phyloP scores from a whole-genome alignment of 2,797 vertebrate species.

The Triplophysa yarkandensis region DNA sequence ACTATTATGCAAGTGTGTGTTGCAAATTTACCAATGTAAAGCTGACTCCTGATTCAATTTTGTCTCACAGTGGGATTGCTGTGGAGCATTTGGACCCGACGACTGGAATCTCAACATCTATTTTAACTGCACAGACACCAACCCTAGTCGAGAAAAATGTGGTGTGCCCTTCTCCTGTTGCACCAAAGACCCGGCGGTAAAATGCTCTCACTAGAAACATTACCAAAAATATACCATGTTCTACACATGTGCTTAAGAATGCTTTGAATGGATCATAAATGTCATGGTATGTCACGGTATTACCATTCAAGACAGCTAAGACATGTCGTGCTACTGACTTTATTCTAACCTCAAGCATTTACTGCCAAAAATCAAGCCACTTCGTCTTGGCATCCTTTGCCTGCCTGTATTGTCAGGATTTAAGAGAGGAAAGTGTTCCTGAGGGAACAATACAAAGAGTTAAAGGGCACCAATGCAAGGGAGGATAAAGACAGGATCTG shows the following conservation, averaged over 20 bases:
- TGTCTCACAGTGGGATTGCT: slow-evolving; percentile 91
- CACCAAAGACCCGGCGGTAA: slow-evolving; percentile 95
- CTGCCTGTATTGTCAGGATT: slow-evolving; percentile 1
- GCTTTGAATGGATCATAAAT: too few species aligned
- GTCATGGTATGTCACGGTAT: too few species aligned
- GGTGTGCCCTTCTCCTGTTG: slow-evolving; percentile 98
- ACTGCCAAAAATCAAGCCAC: not conserved
- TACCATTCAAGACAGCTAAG: too few species aligned
- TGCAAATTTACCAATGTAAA: not conserved
- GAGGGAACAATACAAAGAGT: not conserved
- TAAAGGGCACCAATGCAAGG: not conserved
- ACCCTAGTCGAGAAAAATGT: slow-evolving; percentile 94
- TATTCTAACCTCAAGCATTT: too few species aligned
- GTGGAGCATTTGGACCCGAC: slow-evolving; percentile 93
- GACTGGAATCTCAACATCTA: slow-evolving; percentile 99
- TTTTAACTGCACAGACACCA: slow-evolving; percentile 97
- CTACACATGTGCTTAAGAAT: not conserved
- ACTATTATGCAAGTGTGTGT: too few species aligned
- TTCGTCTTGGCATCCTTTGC: not conserved
- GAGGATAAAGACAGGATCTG: slow-evolving; percentile 20
- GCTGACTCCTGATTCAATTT: slow-evolving; percentile 30
- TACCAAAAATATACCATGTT: not conserved
- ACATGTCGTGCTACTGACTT: too few species aligned
- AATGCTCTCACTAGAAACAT: not conserved
- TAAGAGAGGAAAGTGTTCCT: not conserved